Percentiles rank a stretch among this genome's conserved stretches.
phyloP scores from a whole-genome alignment of 1,140 invertebrate species.

The Dreissena polymorpha region DNA sequence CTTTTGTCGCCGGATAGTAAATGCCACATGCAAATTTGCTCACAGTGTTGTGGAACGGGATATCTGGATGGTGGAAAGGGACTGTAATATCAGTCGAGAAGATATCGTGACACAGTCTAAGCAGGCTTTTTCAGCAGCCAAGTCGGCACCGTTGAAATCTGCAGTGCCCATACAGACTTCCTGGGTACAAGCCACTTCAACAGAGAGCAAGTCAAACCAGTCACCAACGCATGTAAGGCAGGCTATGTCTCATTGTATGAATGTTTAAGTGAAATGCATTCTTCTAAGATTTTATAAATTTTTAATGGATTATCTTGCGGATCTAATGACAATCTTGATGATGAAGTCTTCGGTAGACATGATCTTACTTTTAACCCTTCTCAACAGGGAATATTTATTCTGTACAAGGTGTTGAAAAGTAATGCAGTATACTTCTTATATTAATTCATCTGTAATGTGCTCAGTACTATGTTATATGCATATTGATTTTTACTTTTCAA shows the following conservation, averaged over 20 bases:
- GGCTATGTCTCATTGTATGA: background rate
- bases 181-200: background rate
- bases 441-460: too few relatives aligned
- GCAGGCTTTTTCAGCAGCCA: slow-evolving; percentile 6
- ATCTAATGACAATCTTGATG: too few relatives aligned
- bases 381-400: too few relatives aligned
- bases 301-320: too few relatives aligned
- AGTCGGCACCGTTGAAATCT: background rate
- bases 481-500: too few relatives aligned
- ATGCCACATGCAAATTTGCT: slow-evolving; percentile 69
- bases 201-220: slow-evolving; percentile 6
- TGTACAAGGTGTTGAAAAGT: too few relatives aligned
- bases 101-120: slow-evolving; percentile 67
- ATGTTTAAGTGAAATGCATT: too few relatives aligned
- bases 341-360: too few relatives aligned
- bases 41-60: slow-evolving; percentile 75
- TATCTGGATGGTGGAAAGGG: slow-evolving; percentile 75
- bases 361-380: too few relatives aligned
- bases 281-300: too few relatives aligned
- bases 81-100: slow-evolving; percentile 64
- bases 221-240: slow-evolving; percentile 2
- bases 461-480: too few relatives aligned
- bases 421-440: too few relatives aligned
- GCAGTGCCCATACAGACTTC: background rate
- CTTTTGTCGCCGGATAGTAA: slow-evolving; percentile 63